Conservation (phyloP, 2,888 invertebrate genomes). For the Polymixis lichenea region DNA sequence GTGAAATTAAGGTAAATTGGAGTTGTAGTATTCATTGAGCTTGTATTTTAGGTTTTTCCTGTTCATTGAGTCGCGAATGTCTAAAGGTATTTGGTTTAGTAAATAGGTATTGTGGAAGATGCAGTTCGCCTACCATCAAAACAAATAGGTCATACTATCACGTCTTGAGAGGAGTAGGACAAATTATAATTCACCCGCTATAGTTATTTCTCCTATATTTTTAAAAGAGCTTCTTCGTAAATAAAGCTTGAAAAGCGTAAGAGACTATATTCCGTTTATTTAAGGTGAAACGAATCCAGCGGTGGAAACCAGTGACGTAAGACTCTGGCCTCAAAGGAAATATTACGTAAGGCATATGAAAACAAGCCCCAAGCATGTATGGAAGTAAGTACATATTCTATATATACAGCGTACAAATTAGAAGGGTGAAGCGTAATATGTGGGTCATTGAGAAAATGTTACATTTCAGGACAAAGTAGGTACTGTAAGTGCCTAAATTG, state of each 20-base stretch:
- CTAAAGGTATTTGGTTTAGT: no score
- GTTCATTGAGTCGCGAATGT: no score
- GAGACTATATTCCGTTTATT: conserved; percentile 1
- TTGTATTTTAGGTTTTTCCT: no score
- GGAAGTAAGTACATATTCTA: conserved; percentile 1
- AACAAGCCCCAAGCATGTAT: conserved; percentile 18
- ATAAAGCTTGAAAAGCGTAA: background rate
- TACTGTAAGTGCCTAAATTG: background rate
- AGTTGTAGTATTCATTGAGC: no score
- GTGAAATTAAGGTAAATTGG: no score
- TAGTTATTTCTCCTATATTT: background rate
- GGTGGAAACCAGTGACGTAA: conserved; percentile 16
- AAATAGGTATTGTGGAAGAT: no score
- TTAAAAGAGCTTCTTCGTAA: background rate
- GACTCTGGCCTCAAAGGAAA: conserved; percentile 32
- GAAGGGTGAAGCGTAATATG: conserved; percentile 14
- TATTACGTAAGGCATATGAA: conserved; percentile 46
- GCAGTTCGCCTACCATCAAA: no score
- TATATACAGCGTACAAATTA: conserved; percentile 3
- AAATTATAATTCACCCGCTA: no score
- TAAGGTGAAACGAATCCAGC: conserved; percentile 1
- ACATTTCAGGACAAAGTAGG: background rate
- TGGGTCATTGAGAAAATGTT: conserved; percentile 26
- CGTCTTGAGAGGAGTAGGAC: no score
- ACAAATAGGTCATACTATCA: no score